A percentile compares a stretch with the other conserved stretches of the same genome.
These are phyloP conservation scores for Salpingus planirostris DNA, from an alignment of 2,888 invertebrate genomes.

Conservation along the genomic window DNA sequence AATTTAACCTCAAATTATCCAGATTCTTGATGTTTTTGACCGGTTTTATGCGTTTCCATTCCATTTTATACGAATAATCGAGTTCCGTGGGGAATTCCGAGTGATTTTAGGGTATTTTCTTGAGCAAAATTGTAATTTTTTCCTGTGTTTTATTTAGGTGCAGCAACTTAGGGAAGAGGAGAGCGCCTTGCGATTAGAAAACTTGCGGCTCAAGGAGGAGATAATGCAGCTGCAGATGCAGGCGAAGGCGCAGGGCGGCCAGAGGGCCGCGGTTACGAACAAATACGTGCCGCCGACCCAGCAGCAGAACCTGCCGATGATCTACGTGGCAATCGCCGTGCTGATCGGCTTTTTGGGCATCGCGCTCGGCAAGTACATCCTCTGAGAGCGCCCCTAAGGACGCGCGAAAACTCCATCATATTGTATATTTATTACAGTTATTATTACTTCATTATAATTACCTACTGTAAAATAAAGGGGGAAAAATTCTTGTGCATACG, in stretches of 20 bases:
- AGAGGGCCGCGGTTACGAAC: conserved; percentile 36
- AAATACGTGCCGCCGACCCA: conserved; percentile 53
- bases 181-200: conserved; percentile 74
- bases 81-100: too few relatives aligned
- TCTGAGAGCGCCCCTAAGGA: conserved; percentile 49
- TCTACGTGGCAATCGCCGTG: conserved; percentile 58
- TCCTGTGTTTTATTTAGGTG: too few relatives aligned
- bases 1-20: too few relatives aligned
- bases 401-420: conserved; percentile 27
- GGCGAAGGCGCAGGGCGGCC: conserved; percentile 38
- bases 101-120: too few relatives aligned
- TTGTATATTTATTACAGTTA: conserved; percentile 36
- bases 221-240: conserved; percentile 51
- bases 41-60: too few relatives aligned
- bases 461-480: conserved; percentile 33
- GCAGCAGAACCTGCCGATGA: conserved; percentile 50
- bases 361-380: conserved; percentile 71
- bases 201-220: conserved; percentile 73
- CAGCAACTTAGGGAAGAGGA: conserved; percentile 70
- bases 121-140: too few relatives aligned
- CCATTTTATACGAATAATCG: too few relatives aligned
- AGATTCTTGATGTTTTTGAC: too few relatives aligned
- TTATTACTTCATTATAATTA: conserved; percentile 30
- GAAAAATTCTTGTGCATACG: conserved; percentile 24
- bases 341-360: conserved; percentile 64